phyloP scores from a whole-genome alignment of 2,797 vertebrate species.

The Aselliscus stoliczkanus region DNA sequence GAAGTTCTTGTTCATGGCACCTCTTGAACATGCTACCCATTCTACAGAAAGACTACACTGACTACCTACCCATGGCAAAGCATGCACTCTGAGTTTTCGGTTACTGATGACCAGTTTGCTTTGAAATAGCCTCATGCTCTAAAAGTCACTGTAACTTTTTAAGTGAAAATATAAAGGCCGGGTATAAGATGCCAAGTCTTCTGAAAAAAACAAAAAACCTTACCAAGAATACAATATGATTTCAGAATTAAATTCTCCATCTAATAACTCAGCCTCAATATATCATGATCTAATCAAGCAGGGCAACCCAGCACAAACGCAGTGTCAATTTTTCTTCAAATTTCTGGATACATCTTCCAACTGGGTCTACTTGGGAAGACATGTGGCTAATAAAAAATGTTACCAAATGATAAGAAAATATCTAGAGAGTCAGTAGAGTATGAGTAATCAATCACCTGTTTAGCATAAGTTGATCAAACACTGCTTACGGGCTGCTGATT shows the following conservation, averaged over 20 bases:
- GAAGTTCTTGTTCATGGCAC: not conserved
- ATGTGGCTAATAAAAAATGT: not conserved
- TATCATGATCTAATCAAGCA: not conserved
- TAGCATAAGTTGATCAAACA: not conserved
- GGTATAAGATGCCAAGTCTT: not conserved
- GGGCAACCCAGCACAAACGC: not conserved
- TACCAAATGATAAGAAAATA: not conserved
- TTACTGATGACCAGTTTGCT: not conserved
- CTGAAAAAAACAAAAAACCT: not conserved
- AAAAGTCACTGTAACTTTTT: not conserved
- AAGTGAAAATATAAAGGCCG: not conserved
- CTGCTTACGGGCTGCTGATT: not conserved
- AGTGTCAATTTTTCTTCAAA: not conserved
- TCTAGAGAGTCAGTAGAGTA: not conserved
- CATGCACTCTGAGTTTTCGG: not conserved
- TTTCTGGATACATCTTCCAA: not conserved
- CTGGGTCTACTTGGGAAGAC: not conserved
- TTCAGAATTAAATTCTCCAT: slow-evolving; percentile 19
- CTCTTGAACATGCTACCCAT: not conserved
- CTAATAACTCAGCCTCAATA: not conserved
- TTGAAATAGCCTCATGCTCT: not conserved
- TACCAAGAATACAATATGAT: not conserved
- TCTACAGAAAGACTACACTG: not conserved
- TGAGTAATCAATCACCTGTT: not conserved
- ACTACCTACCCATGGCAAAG: not conserved